Evolutionary conservation across 2,113 vertebrate genomes (phyloP).

Genomic region (Carettochelys insculpta): DNA sequence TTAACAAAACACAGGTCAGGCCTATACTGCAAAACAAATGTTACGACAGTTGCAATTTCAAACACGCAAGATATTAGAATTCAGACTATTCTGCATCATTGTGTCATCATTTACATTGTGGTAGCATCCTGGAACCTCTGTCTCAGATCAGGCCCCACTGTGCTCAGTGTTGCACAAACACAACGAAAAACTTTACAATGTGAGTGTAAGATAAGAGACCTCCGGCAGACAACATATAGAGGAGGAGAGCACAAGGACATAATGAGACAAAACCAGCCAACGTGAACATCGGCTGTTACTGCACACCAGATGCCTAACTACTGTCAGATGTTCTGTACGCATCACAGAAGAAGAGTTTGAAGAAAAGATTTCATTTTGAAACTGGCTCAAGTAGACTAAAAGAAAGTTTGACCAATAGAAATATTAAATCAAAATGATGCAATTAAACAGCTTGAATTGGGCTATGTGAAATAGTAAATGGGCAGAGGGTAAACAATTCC

Average conservation of each 20-base stretch:
- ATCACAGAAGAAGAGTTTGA: neutral
- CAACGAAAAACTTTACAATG: neutral
- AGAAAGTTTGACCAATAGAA: neutral
- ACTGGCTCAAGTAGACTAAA: neutral
- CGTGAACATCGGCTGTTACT: neutral
- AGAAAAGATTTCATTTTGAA: neutral
- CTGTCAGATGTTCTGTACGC: neutral
- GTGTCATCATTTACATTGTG: neutral
- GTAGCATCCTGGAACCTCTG: neutral
- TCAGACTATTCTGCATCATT: neutral
- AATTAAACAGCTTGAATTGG: neutral
- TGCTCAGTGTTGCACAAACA: neutral
- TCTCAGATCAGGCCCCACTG: neutral
- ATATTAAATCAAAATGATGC: neutral
- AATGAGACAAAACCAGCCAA: neutral
- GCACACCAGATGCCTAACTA: neutral
- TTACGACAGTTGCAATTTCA: neutral
- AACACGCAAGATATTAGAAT: neutral
- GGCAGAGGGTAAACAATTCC: neutral
- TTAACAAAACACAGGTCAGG: neutral
- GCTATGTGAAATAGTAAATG: accelerated
- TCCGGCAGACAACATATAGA: neutral
- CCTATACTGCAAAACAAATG: neutral
- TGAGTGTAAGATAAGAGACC: neutral
- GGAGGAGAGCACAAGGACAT: neutral